Conservation (phyloP, 2,113 vertebrate species). For the Aplodontia rufa region DNA sequence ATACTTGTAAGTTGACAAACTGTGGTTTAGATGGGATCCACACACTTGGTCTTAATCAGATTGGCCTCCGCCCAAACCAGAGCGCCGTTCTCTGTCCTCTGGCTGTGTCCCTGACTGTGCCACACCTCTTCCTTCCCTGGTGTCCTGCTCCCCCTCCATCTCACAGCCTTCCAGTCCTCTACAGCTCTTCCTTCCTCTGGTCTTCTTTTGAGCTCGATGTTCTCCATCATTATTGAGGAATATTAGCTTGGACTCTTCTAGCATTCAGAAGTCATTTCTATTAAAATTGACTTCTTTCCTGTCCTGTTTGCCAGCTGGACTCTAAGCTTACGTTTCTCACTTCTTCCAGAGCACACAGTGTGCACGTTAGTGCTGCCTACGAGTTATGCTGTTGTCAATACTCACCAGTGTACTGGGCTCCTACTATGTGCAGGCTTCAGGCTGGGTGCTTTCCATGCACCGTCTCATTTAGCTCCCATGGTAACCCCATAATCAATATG, state of each 20-base stretch:
- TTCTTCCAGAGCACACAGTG: neutral
- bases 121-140: neutral
- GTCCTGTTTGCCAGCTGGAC: neutral
- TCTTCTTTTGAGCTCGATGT: neutral
- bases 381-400: neutral
- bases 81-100: neutral
- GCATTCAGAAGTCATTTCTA: neutral
- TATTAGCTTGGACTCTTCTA: neutral
- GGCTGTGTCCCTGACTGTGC: rapidly evolving
- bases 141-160: rapidly evolving
- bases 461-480: neutral
- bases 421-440: neutral
- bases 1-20: neutral
- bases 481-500: neutral
- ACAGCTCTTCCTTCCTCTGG: neutral
- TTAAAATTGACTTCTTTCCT: neutral
- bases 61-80: neutral
- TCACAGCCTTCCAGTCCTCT: neutral
- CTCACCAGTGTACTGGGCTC: neutral
- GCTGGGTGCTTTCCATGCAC: neutral
- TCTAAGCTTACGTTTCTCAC: neutral
- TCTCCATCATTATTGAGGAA: neutral
- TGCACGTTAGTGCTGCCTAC: neutral
- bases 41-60: neutral
- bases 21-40: neutral